Evolutionary conservation across 2,888 invertebrate species (phyloP), one percentile per base, ranked within the genome.

Genomic region (Eubasilissa splendida): DNA sequence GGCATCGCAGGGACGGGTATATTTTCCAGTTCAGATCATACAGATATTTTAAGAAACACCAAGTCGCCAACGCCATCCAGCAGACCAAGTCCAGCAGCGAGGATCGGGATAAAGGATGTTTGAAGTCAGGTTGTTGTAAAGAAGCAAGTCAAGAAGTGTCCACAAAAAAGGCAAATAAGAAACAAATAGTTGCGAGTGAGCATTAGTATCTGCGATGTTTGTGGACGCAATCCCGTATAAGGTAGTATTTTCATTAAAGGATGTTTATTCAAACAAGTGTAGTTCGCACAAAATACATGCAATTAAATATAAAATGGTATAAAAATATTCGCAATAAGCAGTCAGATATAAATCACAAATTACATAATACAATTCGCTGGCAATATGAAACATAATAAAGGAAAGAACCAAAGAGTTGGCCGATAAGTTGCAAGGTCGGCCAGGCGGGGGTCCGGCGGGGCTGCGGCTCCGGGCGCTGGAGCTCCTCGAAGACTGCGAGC

Each of bases 401-500:
- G 9, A 65, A 63, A 63, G 60, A 68, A 68, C 56, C 22, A 66
- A 68, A 58, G 42, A 58, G 70, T 22, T 50, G 14, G 70, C 54
- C 22, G 53, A 56, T 50, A 22, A 68, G 59, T 31, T 77, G 68
- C 77, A 77, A 77, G 77, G 77, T 77, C 77, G 56, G 68, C 66
- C 66, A 66, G 76, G 65, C 33, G 76, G 31, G 70, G 52, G 52
- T 63, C 68, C 74, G 59, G 70, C 71, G 60, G 58, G 76, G 70
- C 80, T 75, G 79, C 76, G 53, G 42, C 60, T 50, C 50, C 12
- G 14, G 73, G 70, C 58, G n/a, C 56, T 54, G 22, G 59, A 59
- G 71, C 58, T 68, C 42, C 76, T 22, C n/a, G 73, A 86, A 84
- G 88, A 85, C 86, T 86, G 87, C 87, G 91, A 91, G 91, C 89